phyloP scores from a whole-genome alignment of 2,888 invertebrate species.

The Ectropis crepuscularia region DNA sequence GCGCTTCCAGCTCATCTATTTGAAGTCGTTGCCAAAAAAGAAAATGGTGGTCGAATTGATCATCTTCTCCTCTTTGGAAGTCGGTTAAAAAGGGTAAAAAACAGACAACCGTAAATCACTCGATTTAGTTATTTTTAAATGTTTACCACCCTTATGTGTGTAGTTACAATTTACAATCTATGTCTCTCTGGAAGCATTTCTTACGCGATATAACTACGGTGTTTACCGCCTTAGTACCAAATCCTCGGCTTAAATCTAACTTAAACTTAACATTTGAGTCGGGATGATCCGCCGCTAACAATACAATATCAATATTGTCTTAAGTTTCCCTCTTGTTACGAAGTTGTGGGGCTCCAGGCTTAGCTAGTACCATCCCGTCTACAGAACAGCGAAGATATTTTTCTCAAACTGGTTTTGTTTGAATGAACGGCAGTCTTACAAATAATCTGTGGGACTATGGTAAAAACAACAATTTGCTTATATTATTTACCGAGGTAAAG shows the following conservation, averaged over 20 bases:
- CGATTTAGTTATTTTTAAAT: neutral
- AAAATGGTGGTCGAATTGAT: no score
- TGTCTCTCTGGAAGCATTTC: neutral
- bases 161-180: neutral
- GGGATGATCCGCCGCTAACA: slow-evolving; percentile 15
- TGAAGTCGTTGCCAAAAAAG: no score
- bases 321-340: slow-evolving; percentile 7
- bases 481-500: no score
- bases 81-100: no score
- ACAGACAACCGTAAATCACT: neutral
- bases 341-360: neutral
- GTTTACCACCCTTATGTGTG: neutral
- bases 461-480: no score
- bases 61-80: no score
- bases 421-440: no score
- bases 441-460: no score
- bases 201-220: neutral
- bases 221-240: slow-evolving; percentile 14
- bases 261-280: slow-evolving; percentile 12
- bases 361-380: neutral
- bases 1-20: no score
- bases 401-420: neutral
- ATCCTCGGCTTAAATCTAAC: slow-evolving; percentile 15
- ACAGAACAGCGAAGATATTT: no score
- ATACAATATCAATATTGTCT: slow-evolving; percentile 23